A percentile compares a stretch with the other conserved stretches of the same genome.
phyloP scores from a whole-genome alignment of 2,113 vertebrate genomes.

The Pomatorhinus ruficollis region DNA sequence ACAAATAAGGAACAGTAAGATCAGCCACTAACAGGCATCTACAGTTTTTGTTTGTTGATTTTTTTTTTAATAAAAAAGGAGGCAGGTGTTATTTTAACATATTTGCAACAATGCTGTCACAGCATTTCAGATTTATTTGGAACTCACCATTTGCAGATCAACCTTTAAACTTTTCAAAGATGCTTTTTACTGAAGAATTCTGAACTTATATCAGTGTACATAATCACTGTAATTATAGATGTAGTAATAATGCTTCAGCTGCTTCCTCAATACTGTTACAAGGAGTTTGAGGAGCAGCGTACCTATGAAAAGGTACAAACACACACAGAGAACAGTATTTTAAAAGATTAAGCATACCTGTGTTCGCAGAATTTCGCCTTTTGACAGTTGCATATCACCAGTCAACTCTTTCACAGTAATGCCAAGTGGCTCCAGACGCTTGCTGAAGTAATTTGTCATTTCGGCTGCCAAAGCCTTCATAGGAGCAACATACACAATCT shows the following conservation, averaged over 20 bases:
- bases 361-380: conserved; percentile 94
- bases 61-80: not conserved
- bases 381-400: conserved; percentile 98
- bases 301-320: not conserved
- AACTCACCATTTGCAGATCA: not conserved
- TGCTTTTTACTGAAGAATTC: not conserved
- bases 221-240: not conserved
- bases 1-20: not conserved
- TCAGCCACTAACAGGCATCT: not conserved
- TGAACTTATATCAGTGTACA: not conserved
- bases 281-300: not conserved
- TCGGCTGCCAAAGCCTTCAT: conserved; percentile 99
- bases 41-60: not conserved
- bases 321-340: not conserved
- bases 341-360: conserved; percentile 80
- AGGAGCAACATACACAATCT: conserved; percentile 97
- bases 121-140: not conserved
- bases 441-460: conserved; percentile 99
- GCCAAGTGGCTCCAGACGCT: conserved; percentile 90
- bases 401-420: conserved; percentile 93
- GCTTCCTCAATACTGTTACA: not conserved
- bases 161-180: not conserved
- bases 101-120: not conserved
- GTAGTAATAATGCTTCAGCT: not conserved
- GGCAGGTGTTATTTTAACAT: not conserved